Evolutionary conservation across 2,888 invertebrate species (phyloP), one percentile per base, ranked within the genome.

Genomic region (Buathra laborator): DNA sequence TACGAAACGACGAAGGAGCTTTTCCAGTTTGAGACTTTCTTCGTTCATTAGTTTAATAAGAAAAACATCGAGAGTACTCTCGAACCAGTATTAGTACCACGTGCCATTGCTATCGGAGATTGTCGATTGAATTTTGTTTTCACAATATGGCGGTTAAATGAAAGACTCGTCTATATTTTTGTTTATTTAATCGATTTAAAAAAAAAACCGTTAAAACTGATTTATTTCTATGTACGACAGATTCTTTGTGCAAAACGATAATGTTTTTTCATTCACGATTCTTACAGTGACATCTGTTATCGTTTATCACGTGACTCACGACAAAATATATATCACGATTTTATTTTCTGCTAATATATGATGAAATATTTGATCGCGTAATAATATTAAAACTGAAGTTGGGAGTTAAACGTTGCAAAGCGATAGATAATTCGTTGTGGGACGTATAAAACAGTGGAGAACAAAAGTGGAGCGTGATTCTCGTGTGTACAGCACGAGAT

Each of bases 21-120:
- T 82, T 67, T 48, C 46, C 71, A 82, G 56, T 82, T 67, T 66
- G 37, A 44, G 56, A 70, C 66, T 67, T 37, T 67, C 44, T 59
- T 64, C 48, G 68, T 44, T 46, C 19, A 67, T 56, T 37, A 14
- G 19, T 14, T 37, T 37, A 59, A 56, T 56, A 19, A 72, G 43
- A 53, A 43, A 19, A 43, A 12, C 43, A 51, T 0, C 12, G 43
- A 43, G 24, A 56, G 43, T 72, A 24, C 43, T 53, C 53, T 16
- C 53, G n/a, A 19, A 53, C 53, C 6, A 53, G 19, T 53, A 9
- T 53, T 51, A 1, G 14, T 37, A 56, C 19, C 56, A 56, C 56
- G 24, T 24, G 56, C 16, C 10, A 29, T 59, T 12, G 14, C 4
- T 14, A 14, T 59, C 59, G 5, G 14, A 24, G 24, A 59, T 59